Conservation (phyloP, 2,888 invertebrate species). For the Nephrotoma appendiculata region DNA sequence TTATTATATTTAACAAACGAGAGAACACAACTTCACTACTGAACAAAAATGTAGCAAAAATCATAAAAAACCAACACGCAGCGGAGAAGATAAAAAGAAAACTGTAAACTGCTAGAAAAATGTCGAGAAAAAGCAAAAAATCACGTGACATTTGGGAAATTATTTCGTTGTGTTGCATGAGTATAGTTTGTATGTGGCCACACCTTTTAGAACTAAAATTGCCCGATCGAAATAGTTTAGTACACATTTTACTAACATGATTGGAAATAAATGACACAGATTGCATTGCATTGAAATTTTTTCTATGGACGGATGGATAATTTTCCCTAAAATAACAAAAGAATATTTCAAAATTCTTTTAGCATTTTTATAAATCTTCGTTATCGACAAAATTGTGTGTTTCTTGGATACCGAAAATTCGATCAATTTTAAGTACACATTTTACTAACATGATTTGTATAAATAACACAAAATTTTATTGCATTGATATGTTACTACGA, state of each 20-base stretch:
- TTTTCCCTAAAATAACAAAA: too few relatives aligned
- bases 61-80: not conserved
- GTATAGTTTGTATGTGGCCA: not conserved
- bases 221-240: not conserved
- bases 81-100: not conserved
- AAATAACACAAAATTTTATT: too few relatives aligned
- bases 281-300: too few relatives aligned
- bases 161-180: not conserved
- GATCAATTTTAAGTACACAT: not conserved
- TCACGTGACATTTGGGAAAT: not conserved
- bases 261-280: too few relatives aligned
- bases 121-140: not conserved
- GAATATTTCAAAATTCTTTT: too few relatives aligned
- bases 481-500: too few relatives aligned
- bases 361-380: too few relatives aligned
- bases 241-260: not conserved
- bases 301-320: too few relatives aligned
- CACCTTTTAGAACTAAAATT: not conserved
- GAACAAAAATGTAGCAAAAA: not conserved
- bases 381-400: too few relatives aligned
- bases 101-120: not conserved
- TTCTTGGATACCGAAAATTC: not conserved
- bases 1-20: not conserved
- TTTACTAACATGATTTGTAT: too few relatives aligned
- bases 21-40: not conserved